phyloP scores from a whole-genome alignment of 2,888 invertebrate genomes.

The Melikaiella ostensackeni region DNA sequence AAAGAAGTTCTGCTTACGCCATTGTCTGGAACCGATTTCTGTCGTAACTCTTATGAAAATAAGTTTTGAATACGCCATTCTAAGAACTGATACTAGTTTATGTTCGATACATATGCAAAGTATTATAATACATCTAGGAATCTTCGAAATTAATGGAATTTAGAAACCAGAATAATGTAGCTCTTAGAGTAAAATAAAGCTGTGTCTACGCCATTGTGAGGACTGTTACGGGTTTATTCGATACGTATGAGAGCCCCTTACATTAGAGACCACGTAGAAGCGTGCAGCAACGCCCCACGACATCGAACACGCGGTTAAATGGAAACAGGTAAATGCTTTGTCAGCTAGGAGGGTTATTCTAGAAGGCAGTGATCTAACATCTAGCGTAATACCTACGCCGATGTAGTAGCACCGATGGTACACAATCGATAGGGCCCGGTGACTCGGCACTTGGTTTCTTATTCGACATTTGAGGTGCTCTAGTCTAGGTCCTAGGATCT shows the following conservation, averaged over 20 bases:
- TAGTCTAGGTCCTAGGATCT: not conserved
- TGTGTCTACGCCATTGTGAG: not conserved
- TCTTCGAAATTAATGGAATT: not conserved
- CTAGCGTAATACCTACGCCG: slow-evolving; percentile 6
- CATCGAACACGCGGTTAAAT: slow-evolving; percentile 61
- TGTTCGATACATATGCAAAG: no score
- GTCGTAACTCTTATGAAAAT: no score
- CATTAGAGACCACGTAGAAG: slow-evolving; percentile 44
- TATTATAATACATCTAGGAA: not conserved
- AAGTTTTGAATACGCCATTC: no score
- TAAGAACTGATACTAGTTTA: no score
- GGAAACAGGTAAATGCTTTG: slow-evolving; percentile 66
- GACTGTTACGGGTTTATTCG: not conserved
- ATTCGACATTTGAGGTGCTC: not conserved
- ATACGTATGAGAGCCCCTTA: not conserved
- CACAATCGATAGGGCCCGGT: slow-evolving; percentile 15
- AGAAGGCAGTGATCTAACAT: not conserved
- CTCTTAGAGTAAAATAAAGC: not conserved
- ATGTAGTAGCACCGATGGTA: slow-evolving; percentile 14
- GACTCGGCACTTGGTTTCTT: slow-evolving; percentile 28
- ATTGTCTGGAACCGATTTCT: no score
- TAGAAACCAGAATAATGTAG: not conserved
- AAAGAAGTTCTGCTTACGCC: no score
- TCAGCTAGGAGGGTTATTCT: slow-evolving; percentile 50
- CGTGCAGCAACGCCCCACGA: slow-evolving; percentile 54